Base-by-base conservation (phyloP, 2,888 invertebrate species). In the Pseudolycoriella hygida region DNA sequence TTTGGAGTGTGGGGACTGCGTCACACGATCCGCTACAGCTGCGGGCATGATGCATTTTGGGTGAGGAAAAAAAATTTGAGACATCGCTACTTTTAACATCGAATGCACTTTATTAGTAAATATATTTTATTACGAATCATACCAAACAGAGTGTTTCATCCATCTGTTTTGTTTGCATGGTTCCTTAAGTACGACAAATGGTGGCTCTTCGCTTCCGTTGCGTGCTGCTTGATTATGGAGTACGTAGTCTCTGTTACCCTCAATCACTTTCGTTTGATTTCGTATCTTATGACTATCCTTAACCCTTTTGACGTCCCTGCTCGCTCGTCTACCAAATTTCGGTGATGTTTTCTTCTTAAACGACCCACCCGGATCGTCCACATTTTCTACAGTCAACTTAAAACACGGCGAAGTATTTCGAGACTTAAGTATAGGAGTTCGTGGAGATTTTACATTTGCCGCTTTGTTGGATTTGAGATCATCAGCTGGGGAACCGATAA, bases 171-270 rank as follows among this genome's bases (percentile, higher is more conserved):
- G 58, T 47, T 61, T 60, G 47, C 57, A 58, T 1, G 61, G 61
- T 42, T 64, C 62, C 20, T 63, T 56, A 2, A 64, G 52, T n/a
- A 64, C 60, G 44, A 64, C 57, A 55, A 64, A 64, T 2, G 64
- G 56, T 37, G 54, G 52, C 14, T 30, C 32, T n/a, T 46, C 39
- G 10, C 20, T 30, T 17, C 32, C 31, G n/a, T 43, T 15, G 17
- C 3, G n/a, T 14, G 42, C 19, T 14, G 30, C 14, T 40, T 40
- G 17, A 18, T 17, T 18, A 15, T 15, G 5, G 4, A 15, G 3
- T 19, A 43, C 51, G 52, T 64, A 64, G 45, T 60, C 60, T 38
- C 57, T 55, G 57, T 61, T 63, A 1, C 58, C 59, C 48, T 62
- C 62, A 25, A 59, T 53, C 5, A 61, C 55, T 8, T 57, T 59